phyloP scores from a whole-genome alignment of 2,888 invertebrate genomes.

The Plutella xylostella region DNA sequence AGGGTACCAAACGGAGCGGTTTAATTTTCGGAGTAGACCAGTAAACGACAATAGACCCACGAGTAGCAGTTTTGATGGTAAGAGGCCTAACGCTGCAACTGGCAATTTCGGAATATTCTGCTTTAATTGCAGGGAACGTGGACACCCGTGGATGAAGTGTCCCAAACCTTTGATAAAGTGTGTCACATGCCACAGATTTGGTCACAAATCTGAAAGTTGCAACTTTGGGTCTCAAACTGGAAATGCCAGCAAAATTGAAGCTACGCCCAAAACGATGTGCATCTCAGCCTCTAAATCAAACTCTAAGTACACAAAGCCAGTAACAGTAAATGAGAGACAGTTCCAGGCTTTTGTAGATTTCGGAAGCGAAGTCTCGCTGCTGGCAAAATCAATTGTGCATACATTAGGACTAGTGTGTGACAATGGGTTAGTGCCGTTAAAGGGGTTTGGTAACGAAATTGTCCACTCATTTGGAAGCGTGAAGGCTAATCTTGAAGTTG shows the following conservation, averaged over 20 bases:
- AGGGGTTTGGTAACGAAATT: not conserved
- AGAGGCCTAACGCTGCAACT: not conserved
- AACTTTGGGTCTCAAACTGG: too few relatives aligned
- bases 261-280: too few relatives aligned
- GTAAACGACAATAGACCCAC: too few relatives aligned
- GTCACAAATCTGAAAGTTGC: constrained; percentile 1
- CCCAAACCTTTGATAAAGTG: constrained; percentile 6
- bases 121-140: constrained; percentile 12
- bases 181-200: not conserved
- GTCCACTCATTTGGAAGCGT: too few relatives aligned
- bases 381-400: not conserved
- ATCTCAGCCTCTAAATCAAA: too few relatives aligned
- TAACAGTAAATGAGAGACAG: too few relatives aligned
- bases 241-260: too few relatives aligned
- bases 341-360: not conserved
- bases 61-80: not conserved
- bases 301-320: too few relatives aligned
- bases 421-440: not conserved
- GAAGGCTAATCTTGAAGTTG: not conserved
- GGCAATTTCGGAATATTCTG: constrained; percentile 1
- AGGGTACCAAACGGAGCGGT: too few relatives aligned
- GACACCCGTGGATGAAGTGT: constrained; percentile 6
- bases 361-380: not conserved
- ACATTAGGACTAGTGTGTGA: too few relatives aligned
- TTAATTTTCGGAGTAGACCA: too few relatives aligned